Conservation (phyloP, 2,888 invertebrate genomes). For the Malthinus seriepunctatus region DNA sequence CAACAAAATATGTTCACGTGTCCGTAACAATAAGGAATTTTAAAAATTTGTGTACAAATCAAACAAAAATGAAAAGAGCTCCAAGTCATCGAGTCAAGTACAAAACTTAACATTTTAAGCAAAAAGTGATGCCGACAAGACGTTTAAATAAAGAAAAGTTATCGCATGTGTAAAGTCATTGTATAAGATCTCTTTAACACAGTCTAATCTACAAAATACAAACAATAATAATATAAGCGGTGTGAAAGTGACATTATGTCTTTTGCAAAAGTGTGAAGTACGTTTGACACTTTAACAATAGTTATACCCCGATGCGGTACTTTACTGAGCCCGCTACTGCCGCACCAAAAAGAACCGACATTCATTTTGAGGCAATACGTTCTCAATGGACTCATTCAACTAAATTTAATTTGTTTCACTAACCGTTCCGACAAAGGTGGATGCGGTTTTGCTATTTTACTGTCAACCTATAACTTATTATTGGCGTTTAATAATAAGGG, state of each 20-base stretch:
- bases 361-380: slow-evolving; percentile 35
- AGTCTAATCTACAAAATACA: slow-evolving; percentile 49
- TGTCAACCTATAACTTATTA: not conserved
- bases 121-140: slow-evolving; percentile 22
- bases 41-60: slow-evolving; percentile 1
- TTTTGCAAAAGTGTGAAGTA: slow-evolving; percentile 51
- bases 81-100: slow-evolving; percentile 14
- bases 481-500: no score
- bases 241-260: slow-evolving; percentile 55
- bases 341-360: slow-evolving; percentile 45
- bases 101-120: not conserved
- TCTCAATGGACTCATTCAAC: slow-evolving; percentile 47
- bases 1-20: not conserved
- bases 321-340: slow-evolving; percentile 42
- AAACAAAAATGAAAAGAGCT: slow-evolving; percentile 1
- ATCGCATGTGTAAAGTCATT: slow-evolving; percentile 19
- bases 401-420: slow-evolving; percentile 51
- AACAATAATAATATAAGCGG: slow-evolving; percentile 50
- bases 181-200: slow-evolving; percentile 22
- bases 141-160: slow-evolving; percentile 7
- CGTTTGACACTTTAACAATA: slow-evolving; percentile 50
- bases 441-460: slow-evolving; percentile 27
- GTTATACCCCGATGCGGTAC: slow-evolving; percentile 52
- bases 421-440: slow-evolving; percentile 26
- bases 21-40: not conserved